A percentile compares a stretch with the other conserved stretches of the same genome.
These are phyloP conservation scores for Paracentrotus lividus DNA, from an alignment of 53 echinoderm and acorn worm species.

Conservation along the genomic window DNA sequence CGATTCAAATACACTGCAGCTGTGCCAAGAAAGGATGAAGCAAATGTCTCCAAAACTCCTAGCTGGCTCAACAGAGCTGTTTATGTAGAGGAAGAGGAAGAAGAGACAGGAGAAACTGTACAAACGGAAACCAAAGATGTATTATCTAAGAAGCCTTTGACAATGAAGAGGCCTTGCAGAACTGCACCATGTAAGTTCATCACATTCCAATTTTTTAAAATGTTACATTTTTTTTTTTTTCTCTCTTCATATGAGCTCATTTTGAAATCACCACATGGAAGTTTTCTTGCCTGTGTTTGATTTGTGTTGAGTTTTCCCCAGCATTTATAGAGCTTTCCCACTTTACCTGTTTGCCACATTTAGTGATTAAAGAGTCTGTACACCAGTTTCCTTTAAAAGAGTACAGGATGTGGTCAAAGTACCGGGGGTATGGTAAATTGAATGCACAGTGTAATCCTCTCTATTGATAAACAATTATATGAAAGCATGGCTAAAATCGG, in stretches of 20 bases:
- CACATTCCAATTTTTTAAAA: background rate
- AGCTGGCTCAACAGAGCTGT: conserved; percentile 73
- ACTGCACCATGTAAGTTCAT: conserved; percentile 33
- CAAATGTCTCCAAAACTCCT: conserved; percentile 53
- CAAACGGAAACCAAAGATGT: background rate
- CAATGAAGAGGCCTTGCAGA: conserved; percentile 27
- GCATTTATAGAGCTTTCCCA: no score
- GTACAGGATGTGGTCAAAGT: no score
- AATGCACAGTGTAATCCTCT: no score
- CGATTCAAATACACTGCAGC: conserved; percentile 12
- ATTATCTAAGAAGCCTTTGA: background rate
- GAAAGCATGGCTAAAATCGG: no score
- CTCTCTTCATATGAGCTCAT: no score
- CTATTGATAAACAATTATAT: no score
- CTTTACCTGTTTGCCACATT: background rate
- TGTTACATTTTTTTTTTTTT: no score
- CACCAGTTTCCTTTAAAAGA: no score
- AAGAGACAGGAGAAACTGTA: background rate
- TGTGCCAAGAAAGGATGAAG: background rate
- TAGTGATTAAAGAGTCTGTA: background rate
- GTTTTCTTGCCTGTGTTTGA: no score
- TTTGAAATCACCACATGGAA: no score
- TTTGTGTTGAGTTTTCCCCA: no score
- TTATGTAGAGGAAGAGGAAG: conserved; percentile 74
- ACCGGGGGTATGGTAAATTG: no score